phyloP scores from a whole-genome alignment of 1,140 invertebrate genomes.

The Cylas formicarius region DNA sequence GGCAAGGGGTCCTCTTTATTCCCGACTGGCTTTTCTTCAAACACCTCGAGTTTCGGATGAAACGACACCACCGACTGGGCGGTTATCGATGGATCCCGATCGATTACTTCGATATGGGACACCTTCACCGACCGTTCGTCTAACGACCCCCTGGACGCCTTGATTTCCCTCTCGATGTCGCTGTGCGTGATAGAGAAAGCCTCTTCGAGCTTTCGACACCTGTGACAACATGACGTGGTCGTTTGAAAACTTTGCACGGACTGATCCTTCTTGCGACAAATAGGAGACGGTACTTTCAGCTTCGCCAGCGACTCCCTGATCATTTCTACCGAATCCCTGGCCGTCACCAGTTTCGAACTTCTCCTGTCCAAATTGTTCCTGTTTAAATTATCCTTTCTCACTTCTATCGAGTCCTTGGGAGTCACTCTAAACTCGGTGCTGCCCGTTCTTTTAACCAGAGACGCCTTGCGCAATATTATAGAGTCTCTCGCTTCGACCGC shows the following conservation, averaged over 20 bases:
- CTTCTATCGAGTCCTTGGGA: constrained; percentile 12
- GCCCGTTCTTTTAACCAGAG: constrained; percentile 7
- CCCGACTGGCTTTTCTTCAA: constrained; percentile 8
- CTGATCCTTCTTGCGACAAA: constrained; percentile 6
- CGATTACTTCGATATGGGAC: constrained; percentile 20
- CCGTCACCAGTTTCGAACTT: constrained; percentile 16
- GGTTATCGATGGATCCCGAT: constrained; percentile 5
- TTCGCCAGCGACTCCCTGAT: constrained; percentile 11
- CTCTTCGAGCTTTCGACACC: constrained; percentile 4
- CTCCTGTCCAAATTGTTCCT: neutral
- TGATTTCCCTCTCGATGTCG: constrained; percentile 3
- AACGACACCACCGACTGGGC: constrained; percentile 18
- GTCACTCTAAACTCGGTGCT: constrained; percentile 1
- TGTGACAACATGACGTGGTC: constrained; percentile 4
- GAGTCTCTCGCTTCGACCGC: constrained; percentile 19
- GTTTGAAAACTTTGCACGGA: neutral
- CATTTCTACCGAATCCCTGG: constrained; percentile 23
- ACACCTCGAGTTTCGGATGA: constrained; percentile 14
- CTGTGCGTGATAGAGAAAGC: neutral
- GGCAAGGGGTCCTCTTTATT: neutral
- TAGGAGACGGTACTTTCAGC: neutral
- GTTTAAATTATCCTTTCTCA: constrained; percentile 10
- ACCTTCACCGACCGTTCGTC: constrained; percentile 16
- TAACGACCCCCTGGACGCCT: neutral
- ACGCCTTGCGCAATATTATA: constrained; percentile 14